Base-by-base conservation (phyloP, 2,888 invertebrate genomes). In the Macroteleia sp. region DNA sequence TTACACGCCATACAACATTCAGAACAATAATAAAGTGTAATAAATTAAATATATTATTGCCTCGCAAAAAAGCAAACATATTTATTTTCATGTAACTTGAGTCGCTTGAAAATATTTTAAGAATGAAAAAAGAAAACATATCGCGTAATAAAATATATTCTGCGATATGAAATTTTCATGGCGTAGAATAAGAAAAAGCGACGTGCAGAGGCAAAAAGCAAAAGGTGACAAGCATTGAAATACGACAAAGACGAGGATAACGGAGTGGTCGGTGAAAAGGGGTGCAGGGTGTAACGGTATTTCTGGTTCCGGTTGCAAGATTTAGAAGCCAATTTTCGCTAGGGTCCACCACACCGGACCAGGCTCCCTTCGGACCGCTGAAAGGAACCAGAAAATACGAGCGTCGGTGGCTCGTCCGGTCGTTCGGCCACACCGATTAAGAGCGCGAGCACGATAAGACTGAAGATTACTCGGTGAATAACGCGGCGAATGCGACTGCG, bases 311-410 rank as follows among this genome's bases (percentile, higher is more conserved):
- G 82, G 82, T 82, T 83, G 79, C 85, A 88, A 89, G 89, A 89
- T 89, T 89, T 89, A 89, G 89, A 89, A 89, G 89, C 88, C 89
- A 89, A 89, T 89, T 89, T 89, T 88, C 88, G 85, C 87, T 81
- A 86, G 87, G 88, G 89, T 88, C 87, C 88, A 86, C 86, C 87
- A 82, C 84, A 82, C 85, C 41, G 70, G 48, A 85, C 82, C 70
- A 52, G 75, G 62, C 74, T 74, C 79, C 76, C 76, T 52, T 54
- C 44, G 42, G 67, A 64, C 59, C 67, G 73, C 54, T 75, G 74
- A 71, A 75, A 71, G 69, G 64, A 64, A 59, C 57, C 48, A 69
- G 69, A 70, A 78, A 74, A 78, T 78, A 74, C 69, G 78, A 78
- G 67, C 78, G 57, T 48, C 56, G 62, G 71, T 39, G 59, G 69